Percentiles rank a stretch among this genome's conserved stretches.
These are phyloP conservation scores for Tenebrio molitor DNA, from an alignment of 1,140 invertebrate genomes.

Conservation along the genomic window DNA sequence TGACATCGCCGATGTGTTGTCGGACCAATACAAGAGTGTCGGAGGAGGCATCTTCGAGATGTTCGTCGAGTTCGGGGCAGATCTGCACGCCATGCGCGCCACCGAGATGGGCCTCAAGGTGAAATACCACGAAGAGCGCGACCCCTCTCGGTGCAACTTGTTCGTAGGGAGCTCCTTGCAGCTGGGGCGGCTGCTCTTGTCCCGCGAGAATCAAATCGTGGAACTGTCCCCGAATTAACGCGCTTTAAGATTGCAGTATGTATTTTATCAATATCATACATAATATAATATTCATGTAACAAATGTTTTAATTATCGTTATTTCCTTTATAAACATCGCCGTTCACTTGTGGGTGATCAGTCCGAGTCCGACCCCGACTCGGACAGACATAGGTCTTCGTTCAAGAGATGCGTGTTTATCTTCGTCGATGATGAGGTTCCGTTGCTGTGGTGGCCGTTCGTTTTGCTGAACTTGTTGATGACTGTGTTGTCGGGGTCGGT, in stretches of 20 bases:
- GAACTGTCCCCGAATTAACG: background rate
- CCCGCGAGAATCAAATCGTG: constrained; percentile 40
- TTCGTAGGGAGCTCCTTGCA: constrained; percentile 63
- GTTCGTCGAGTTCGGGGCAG: constrained; percentile 71
- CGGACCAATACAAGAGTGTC: constrained; percentile 59
- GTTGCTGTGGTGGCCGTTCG: constrained; percentile 65
- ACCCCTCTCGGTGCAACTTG: constrained; percentile 54
- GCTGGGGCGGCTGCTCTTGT: constrained; percentile 61
- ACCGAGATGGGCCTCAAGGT: constrained; percentile 79
- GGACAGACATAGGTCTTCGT: constrained; percentile 83
- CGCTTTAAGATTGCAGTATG: constrained; percentile 26
- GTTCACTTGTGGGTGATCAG: constrained; percentile 49
- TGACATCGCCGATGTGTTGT: constrained; percentile 71
- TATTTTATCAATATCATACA: constrained; percentile 55
- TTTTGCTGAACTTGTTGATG: constrained; percentile 49
- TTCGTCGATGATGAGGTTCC: constrained; percentile 55
- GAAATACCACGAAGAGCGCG: constrained; percentile 68
- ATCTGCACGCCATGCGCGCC: constrained; percentile 78
- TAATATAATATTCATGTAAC: constrained; percentile 51
- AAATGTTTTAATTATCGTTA: constrained; percentile 51
- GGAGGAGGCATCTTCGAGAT: constrained; percentile 73
- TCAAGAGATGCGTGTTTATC: constrained; percentile 72
- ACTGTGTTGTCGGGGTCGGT: constrained; percentile 58
- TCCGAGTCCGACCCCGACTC: constrained; percentile 77
- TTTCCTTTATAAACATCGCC: constrained; percentile 55